Evolutionary conservation across 2,797 vertebrate genomes (phyloP).

Genomic region (Netta rufina): DNA sequence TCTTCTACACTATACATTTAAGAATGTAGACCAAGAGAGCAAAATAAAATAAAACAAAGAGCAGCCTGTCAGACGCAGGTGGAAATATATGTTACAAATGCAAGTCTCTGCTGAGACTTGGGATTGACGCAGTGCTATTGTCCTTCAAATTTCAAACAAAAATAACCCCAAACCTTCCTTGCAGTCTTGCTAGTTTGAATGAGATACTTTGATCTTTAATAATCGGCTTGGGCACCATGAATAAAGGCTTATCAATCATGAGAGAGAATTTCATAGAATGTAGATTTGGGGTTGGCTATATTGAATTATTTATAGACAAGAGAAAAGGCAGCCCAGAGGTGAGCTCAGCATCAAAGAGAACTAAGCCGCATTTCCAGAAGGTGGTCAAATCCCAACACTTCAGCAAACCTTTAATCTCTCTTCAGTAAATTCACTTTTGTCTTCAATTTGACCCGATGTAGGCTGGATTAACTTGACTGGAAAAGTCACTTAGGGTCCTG

Average conservation of each 20-base stretch:
- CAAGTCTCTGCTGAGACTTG: not conserved
- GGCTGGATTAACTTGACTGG: not conserved
- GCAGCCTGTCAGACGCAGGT: not conserved
- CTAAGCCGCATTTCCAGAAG: not conserved
- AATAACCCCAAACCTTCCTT: not conserved
- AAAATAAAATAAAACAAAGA: not conserved
- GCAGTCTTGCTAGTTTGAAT: not conserved
- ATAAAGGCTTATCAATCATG: not conserved
- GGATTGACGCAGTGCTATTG: not conserved
- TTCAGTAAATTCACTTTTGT: not conserved
- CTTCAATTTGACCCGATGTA: not conserved
- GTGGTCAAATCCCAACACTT: not conserved
- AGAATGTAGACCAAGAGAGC: not conserved
- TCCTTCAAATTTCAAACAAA: not conserved
- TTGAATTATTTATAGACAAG: not conserved
- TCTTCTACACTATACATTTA: not conserved
- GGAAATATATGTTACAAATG: not conserved
- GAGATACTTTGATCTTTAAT: not conserved
- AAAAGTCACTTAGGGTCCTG: not conserved
- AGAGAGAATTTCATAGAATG: not conserved
- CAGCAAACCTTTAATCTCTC: not conserved
- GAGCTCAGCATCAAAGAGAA: not conserved
- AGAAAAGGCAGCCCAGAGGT: not conserved
- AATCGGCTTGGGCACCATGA: rapidly evolving
- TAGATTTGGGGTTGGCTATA: not conserved